Base-by-base conservation (phyloP, 2,113 vertebrate genomes). In the Pardalotus punctatus region DNA sequence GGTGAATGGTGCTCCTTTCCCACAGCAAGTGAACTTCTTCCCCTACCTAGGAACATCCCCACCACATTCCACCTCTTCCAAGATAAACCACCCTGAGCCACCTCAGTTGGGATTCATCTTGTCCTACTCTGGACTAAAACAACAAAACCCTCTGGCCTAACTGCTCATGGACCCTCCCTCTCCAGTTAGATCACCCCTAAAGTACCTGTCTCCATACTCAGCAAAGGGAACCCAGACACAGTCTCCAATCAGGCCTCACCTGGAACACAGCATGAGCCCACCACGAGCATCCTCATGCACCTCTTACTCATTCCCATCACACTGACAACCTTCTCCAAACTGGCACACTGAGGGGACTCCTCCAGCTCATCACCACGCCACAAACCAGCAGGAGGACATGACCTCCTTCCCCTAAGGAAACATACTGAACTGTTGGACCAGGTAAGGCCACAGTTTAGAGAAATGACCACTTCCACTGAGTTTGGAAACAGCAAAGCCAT, bases 401-500 rank as follows among this genome's bases (percentile, higher is more conserved):
- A 45, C 31, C 19, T 70, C 66, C 74, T 35, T 43, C 28, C 38
- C 62, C n/a, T 66, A 67, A 28, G n/a, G 29, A 93, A 88, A 35
- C 7, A 43, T 0, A 1, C 11, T 31, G 38, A 90, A 43, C 42
- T 40, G 43, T 11, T 58, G 51, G 47, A 56, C 28, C 12, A 23
- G 14, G 36, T 24, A 90, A 67, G 35, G 76, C 11, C 3, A 6
- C 6, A 51, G 40, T 28, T 43, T 35, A 45, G 35, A 88, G 50
- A 81, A 93, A 51, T 1, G 1, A 45, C 66, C 66, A 18, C 28
- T 69, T 43, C 43, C 40, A 27, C 50, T 17, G 42, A 33, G 31
- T 65, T 85, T 69, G 53, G 81, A 67, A 96, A 94, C 11, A 66
- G 82, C 54, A 90, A 77, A 62, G 58, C 65, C 65, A 74, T 11